Conservation (phyloP, 2,797 vertebrate species). For the Acropternis orthonyx region DNA sequence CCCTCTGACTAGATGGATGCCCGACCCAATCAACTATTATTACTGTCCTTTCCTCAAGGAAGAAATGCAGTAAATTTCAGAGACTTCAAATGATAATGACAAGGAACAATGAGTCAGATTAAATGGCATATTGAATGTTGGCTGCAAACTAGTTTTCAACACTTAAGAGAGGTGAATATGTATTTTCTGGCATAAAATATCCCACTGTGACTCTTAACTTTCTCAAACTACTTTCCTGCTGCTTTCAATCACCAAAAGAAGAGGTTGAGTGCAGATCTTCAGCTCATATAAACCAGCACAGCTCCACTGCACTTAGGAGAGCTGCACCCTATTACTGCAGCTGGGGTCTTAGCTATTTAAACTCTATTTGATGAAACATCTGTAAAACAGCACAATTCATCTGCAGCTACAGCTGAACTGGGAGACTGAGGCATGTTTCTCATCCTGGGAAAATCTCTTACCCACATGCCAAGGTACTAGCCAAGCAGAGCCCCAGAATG, state of each 20-base stretch:
- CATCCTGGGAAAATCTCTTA: background rate
- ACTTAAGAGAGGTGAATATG: slow-evolving; percentile 34
- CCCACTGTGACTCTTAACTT: slow-evolving; percentile 14
- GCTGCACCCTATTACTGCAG: background rate
- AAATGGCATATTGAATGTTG: background rate
- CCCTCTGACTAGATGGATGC: background rate
- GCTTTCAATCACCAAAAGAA: background rate
- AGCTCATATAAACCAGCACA: background rate
- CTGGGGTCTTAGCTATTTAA: background rate
- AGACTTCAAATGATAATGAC: background rate
- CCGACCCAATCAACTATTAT: background rate
- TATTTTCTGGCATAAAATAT: slow-evolving; percentile 28
- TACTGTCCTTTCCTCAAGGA: background rate
- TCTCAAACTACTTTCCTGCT: background rate
- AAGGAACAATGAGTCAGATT: slow-evolving; percentile 34
- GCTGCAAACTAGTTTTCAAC: slow-evolving; percentile 35
- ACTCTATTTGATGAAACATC: background rate
- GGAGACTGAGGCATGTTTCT: background rate
- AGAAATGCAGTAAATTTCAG: background rate
- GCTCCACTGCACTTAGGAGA: background rate
- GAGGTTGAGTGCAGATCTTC: background rate
- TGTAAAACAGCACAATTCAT: background rate
- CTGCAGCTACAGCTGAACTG: background rate
- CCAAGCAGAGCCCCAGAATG: background rate
- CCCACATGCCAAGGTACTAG: background rate